Base-by-base conservation (phyloP, 2,797 vertebrate species). In the Arrhamphus sclerolepis region DNA sequence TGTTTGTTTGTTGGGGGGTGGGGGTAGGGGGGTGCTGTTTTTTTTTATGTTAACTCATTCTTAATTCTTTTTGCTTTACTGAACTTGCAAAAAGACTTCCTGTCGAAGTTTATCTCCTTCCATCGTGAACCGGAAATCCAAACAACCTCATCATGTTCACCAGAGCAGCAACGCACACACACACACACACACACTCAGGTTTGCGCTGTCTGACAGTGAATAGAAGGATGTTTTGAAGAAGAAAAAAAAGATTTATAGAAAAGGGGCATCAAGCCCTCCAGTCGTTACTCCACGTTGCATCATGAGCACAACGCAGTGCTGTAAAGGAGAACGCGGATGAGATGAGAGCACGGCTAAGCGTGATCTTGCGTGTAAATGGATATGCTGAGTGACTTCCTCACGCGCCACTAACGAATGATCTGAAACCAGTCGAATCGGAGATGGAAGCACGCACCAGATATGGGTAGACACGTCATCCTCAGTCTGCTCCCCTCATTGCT, bases 201-300 rank as follows among this genome's bases (percentile, higher is more conserved):
- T 18, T 7, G 29, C 8, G 34, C n/a, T 8, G 28, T 39, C 41
- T 56, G 16, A 57, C 51, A 72, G 48, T 8, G 46, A 81, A 68
- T 61, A 31, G 28, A 61, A 75, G 48, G 31, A 68, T 56, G 78
- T 72, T 75, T 79, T 72, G 62, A 46, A 24, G 67, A n/a, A 72
- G 60, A 46, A 5, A 47, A 50, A 71, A 62, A 71, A 66, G 10
- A 82, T 70, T 50, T 72, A 83, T 75, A 43, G 31, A 55, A 79
- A 84, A 7, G 52, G 61, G 48, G 61, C 68, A 74, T 74, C 67
- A 43, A 60, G 62, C 60, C 72, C 59, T 69, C 57, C 54, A 29
- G 68, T 61, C 72, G 60, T 92, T 89, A 65, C 89, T 62, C 48
- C 50, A 26, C 62, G 80, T 91, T 91, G 75, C 89, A 79, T 90